These are phyloP conservation scores for Drosophila mayaguana DNA, from an alignment of 2,888 invertebrate species.

Conservation along the genomic window DNA sequence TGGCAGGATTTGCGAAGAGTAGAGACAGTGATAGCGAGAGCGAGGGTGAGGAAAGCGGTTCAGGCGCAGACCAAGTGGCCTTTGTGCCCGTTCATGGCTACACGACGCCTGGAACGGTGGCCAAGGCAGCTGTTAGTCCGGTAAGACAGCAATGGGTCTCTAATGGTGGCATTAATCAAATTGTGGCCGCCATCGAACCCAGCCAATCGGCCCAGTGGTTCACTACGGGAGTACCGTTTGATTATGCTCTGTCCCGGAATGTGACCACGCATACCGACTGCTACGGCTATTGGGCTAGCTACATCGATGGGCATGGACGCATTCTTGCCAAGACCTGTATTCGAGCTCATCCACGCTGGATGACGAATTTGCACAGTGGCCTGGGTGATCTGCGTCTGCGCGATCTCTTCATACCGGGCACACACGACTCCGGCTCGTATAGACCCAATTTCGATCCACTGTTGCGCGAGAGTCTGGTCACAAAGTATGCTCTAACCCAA, in stretches of 20 bases:
- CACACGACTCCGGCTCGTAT: slow-evolving; percentile 89
- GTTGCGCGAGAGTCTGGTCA: slow-evolving; percentile 84
- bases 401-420: slow-evolving; percentile 89
- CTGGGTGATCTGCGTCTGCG: slow-evolving; percentile 86
- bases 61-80: slow-evolving; percentile 37
- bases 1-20: slow-evolving; percentile 53
- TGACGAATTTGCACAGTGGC: slow-evolving; percentile 85
- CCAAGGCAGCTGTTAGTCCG: neutral
- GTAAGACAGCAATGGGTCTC: slow-evolving; percentile 76
- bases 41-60: slow-evolving; percentile 59
- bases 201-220: slow-evolving; percentile 79
- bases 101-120: slow-evolving; percentile 33
- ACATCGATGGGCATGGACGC: slow-evolving; percentile 77
- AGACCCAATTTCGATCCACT: slow-evolving; percentile 83
- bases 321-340: slow-evolving; percentile 85
- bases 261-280: slow-evolving; percentile 78
- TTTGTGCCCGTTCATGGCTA: slow-evolving; percentile 61
- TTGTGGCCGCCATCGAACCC: slow-evolving; percentile 81
- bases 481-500: slow-evolving; percentile 86
- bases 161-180: slow-evolving; percentile 74
- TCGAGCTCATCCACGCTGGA: slow-evolving; percentile 87
- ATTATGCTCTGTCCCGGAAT: slow-evolving; percentile 78
- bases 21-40: slow-evolving; percentile 23
- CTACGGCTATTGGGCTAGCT: slow-evolving; percentile 85
- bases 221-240: slow-evolving; percentile 83